A percentile compares a stretch with the other conserved stretches of the same genome.
phyloP scores from a whole-genome alignment of 2,888 invertebrate species.

The Amiota communis region DNA sequence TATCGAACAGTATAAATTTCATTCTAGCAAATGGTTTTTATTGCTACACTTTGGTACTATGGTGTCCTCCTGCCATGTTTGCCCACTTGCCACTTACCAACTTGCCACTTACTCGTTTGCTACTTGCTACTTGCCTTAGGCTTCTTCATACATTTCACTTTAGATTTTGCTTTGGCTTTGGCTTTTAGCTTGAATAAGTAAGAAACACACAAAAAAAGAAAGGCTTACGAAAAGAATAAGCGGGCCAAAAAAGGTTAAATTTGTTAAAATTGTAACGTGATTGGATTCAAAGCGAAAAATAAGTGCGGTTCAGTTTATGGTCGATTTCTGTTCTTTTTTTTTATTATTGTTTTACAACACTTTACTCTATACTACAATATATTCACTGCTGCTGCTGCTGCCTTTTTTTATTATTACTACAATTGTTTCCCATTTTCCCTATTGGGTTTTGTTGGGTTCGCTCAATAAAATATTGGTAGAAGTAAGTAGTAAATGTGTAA shows the following conservation, averaged over 20 bases:
- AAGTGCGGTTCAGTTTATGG: conserved; percentile 49
- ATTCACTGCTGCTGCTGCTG: no score
- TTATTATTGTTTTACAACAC: conserved; percentile 42
- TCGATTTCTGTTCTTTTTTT: conserved; percentile 44
- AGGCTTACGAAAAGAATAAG: no score
- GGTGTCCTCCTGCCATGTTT: not conserved
- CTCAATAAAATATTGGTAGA: no score
- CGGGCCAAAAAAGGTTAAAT: conserved; percentile 58
- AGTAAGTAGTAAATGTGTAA: no score
- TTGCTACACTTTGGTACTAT: conserved; percentile 49
- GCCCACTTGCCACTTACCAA: not conserved
- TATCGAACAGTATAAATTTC: conserved; percentile 62
- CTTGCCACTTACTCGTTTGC: not conserved
- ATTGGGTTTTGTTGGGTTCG: no score
- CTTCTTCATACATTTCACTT: not conserved
- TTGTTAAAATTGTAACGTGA: conserved; percentile 65
- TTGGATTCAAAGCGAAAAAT: conserved; percentile 66
- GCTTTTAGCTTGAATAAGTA: no score
- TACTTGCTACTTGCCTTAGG: not conserved
- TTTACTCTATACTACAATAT: not conserved
- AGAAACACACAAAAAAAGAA: no score
- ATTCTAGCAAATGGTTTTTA: conserved; percentile 65
- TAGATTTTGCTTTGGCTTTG: no score
- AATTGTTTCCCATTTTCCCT: no score
- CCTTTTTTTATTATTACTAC: no score